Evolutionary conservation across 2,113 vertebrate species (phyloP).

Genomic region (Solea solea): DNA sequence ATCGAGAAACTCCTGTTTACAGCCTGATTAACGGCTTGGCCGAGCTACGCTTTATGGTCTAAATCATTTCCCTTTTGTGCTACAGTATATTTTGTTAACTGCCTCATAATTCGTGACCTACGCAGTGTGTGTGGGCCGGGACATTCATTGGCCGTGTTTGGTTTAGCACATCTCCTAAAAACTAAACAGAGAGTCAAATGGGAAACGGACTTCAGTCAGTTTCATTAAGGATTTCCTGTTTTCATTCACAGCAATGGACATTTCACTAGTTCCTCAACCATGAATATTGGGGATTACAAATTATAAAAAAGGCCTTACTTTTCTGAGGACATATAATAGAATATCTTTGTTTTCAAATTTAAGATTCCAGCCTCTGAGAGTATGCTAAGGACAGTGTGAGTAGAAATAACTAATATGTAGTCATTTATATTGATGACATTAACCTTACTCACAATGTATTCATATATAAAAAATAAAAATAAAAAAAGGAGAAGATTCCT

Average conservation of each 20-base stretch:
- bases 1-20: constrained; percentile 55
- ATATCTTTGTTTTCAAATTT: too few species aligned
- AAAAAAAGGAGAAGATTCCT: neutral
- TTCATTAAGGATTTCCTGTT: constrained; percentile 18
- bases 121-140: constrained; percentile 60
- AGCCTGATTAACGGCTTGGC: constrained; percentile 62
- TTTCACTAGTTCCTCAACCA: neutral
- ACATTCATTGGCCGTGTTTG: constrained; percentile 54
- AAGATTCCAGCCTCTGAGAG: too few species aligned
- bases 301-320: too few species aligned
- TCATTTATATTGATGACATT: too few species aligned
- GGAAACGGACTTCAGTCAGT: neutral
- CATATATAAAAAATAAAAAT: neutral
- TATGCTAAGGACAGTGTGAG: too few species aligned
- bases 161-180: constrained; percentile 34
- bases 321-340: too few species aligned
- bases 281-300: neutral
- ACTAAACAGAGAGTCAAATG: neutral
- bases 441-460: too few species aligned
- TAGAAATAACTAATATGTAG: too few species aligned
- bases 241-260: neutral
- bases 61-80: constrained; percentile 60
- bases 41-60: constrained; percentile 23
- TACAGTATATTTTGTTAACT: constrained; percentile 68
- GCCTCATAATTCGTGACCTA: constrained; percentile 60